These are phyloP conservation scores for Macrobrachium nipponense DNA, from an alignment of 1,140 invertebrate genomes.

Conservation along the genomic window DNA sequence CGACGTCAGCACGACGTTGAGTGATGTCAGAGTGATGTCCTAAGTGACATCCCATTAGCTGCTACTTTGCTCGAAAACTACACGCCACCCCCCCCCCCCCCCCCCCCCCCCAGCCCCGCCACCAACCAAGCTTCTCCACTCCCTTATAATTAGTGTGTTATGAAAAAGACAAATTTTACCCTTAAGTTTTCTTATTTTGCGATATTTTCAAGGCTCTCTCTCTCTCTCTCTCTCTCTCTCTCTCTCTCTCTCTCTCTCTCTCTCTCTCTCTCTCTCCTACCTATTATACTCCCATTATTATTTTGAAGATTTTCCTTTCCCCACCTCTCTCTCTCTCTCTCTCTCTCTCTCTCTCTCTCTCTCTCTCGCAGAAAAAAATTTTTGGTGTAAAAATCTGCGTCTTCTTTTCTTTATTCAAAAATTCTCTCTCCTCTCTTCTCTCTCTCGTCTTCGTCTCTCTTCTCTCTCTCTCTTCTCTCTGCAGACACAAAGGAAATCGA, in stretches of 20 bases:
- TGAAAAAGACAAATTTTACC: too few relatives aligned
- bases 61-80: too few relatives aligned
- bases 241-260: slow-evolving; percentile 4
- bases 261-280: neutral
- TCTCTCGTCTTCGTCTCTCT: slow-evolving; percentile 19
- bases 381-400: neutral
- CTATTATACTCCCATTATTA: neutral
- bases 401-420: neutral
- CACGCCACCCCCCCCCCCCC: too few relatives aligned
- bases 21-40: too few relatives aligned
- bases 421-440: neutral
- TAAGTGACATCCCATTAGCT: too few relatives aligned
- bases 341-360: neutral
- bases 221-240: neutral
- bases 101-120: too few relatives aligned
- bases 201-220: neutral
- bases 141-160: too few relatives aligned
- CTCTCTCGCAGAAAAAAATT: too few relatives aligned
- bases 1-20: too few relatives aligned
- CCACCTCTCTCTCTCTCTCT: neutral
- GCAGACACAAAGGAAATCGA: too few relatives aligned
- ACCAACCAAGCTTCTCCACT: too few relatives aligned
- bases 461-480: neutral
- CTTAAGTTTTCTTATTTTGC: too few relatives aligned
- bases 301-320: neutral